Evolutionary conservation across 2,888 invertebrate genomes (phyloP).

Genomic region (Brenthis hecate): DNA sequence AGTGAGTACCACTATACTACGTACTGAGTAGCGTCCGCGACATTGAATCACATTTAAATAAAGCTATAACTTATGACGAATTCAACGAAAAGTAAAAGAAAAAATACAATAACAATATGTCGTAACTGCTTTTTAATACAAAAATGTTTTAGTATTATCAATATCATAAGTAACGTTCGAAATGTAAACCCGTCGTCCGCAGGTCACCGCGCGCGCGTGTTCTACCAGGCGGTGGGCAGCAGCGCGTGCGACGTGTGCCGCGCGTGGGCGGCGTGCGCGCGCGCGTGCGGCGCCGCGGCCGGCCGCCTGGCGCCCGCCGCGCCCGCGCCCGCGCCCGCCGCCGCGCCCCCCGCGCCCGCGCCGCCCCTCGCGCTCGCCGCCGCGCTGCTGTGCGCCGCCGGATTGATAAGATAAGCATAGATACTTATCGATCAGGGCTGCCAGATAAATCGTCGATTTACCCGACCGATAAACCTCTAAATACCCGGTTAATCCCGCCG

Average conservation of each 20-base stretch:
- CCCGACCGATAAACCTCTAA: too few species aligned
- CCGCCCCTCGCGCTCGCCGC: background rate
- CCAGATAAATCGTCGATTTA: too few species aligned
- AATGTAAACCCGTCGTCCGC: constrained; percentile 37
- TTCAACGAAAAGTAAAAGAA: too few species aligned
- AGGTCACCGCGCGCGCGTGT: constrained; percentile 92
- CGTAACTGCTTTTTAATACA: too few species aligned
- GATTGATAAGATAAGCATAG: background rate
- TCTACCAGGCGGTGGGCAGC: constrained; percentile 87
- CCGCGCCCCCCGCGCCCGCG: constrained; percentile 9
- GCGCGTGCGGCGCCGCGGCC: constrained; percentile 64
- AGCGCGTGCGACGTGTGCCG: constrained; percentile 93
- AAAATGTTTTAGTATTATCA: too few species aligned
- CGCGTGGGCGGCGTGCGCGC: constrained; percentile 67
- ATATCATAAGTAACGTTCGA: too few species aligned
- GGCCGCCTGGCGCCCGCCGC: constrained; percentile 45
- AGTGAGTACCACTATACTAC: constrained; percentile 81
- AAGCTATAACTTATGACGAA: too few species aligned
- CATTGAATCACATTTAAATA: too few species aligned
- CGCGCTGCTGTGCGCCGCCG: background rate
- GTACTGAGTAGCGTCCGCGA: too few species aligned
- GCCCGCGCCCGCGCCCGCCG: constrained; percentile 12
- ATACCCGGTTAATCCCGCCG: too few species aligned
- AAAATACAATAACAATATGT: too few species aligned
- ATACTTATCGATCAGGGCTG: background rate